Evolutionary conservation across 2,797 vertebrate species (phyloP).

Genomic region (Chelon auratus): DNA sequence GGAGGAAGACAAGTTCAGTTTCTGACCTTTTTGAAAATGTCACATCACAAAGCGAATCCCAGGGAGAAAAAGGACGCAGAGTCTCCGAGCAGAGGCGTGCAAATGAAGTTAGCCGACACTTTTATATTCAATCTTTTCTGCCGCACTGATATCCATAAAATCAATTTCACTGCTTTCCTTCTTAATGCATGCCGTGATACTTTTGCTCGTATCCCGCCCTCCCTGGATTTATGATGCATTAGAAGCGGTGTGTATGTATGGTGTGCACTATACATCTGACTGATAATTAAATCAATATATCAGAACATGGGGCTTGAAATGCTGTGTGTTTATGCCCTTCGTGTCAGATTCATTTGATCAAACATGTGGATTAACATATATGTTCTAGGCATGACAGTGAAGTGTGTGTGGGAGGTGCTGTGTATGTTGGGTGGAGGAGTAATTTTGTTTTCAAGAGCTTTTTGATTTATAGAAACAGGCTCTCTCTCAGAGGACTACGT

Average conservation of each 20-base stretch:
- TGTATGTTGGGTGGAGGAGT: not conserved
- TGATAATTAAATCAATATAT: conserved; percentile 55
- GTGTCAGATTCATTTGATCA: conserved; percentile 37
- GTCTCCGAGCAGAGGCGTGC: not conserved
- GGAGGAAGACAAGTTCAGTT: conserved; percentile 16
- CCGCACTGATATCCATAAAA: conserved; percentile 21
- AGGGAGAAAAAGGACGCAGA: conserved; percentile 11
- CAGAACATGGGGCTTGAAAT: conserved; percentile 23
- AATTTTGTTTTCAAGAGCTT: conserved; percentile 11
- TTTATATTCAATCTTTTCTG: conserved; percentile 20
- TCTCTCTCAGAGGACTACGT: not conserved
- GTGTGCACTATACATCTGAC: conserved; percentile 11
- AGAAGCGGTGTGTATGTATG: conserved; percentile 1
- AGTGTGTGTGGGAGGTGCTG: conserved; percentile 4
- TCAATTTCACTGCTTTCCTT: conserved; percentile 15
- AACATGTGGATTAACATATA: conserved; percentile 19
- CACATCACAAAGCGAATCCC: conserved; percentile 30
- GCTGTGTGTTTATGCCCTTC: conserved; percentile 18
- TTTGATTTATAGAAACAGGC: conserved; percentile 26
- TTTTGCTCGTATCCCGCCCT: conserved; percentile 6
- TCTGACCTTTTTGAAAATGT: conserved; percentile 66
- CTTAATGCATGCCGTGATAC: conserved; percentile 13
- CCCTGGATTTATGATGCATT: conserved; percentile 51
- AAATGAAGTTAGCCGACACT: not conserved
- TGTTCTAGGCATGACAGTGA: conserved; percentile 12